Evolutionary conservation across 2,113 vertebrate genomes (phyloP).

Genomic region (Leucosticte australis): DNA sequence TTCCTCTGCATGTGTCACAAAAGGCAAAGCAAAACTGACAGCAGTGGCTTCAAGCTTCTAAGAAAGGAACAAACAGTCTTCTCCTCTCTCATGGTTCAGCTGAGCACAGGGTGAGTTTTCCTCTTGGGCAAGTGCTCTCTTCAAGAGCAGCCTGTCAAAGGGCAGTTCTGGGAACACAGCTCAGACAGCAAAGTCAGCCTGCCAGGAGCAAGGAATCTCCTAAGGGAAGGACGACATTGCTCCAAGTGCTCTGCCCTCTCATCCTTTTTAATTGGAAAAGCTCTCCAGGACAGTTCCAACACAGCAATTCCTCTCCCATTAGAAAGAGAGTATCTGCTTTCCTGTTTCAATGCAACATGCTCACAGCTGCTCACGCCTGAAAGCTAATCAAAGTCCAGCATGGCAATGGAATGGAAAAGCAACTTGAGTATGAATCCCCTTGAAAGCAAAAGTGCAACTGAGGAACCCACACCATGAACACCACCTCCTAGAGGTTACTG

Average conservation of each 20-base stretch:
- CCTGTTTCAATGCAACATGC: not conserved
- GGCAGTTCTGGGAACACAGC: not conserved
- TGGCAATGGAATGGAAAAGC: not conserved
- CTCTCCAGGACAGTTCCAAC: not conserved
- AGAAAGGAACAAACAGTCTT: not conserved
- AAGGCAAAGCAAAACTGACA: constrained; percentile 15
- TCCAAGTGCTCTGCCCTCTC: not conserved
- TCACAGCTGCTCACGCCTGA: not conserved
- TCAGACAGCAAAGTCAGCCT: not conserved
- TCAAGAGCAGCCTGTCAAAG: not conserved
- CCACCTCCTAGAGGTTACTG: not conserved
- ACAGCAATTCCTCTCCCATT: not conserved
- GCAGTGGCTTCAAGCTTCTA: not conserved
- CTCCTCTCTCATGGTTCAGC: not conserved
- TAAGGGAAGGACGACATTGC: not conserved
- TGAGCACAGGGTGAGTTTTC: not conserved
- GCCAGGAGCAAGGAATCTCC: not conserved
- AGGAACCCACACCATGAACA: not conserved
- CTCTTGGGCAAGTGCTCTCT: not conserved
- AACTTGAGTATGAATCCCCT: not conserved
- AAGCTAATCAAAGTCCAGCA: not conserved
- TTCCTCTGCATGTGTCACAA: not conserved
- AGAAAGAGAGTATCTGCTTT: not conserved
- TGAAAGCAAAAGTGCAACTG: not conserved
- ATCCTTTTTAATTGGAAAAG: not conserved